These are phyloP conservation scores for Eptesicus fuscus DNA, from an alignment of 2,113 vertebrate genomes.

Conservation along the genomic window DNA sequence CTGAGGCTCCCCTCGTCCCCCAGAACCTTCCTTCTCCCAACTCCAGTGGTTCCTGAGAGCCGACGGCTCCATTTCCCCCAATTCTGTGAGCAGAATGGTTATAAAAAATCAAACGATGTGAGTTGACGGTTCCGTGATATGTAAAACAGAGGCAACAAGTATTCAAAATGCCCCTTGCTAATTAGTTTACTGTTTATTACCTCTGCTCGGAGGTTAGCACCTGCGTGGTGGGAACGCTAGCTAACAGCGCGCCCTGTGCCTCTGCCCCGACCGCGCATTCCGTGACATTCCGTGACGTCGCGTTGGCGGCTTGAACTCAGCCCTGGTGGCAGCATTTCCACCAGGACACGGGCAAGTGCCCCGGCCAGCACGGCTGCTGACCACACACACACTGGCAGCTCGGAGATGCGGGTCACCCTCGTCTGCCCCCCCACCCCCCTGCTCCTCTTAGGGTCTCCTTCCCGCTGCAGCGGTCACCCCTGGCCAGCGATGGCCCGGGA, in stretches of 20 bases:
- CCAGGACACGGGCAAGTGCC: background rate
- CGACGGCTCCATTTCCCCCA: background rate
- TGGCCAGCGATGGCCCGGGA: background rate
- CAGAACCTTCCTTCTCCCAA: background rate
- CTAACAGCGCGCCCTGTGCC: accelerated
- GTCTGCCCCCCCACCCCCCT: too few relatives aligned
- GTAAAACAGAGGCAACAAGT: background rate
- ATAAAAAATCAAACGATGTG: background rate
- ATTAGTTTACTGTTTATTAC: too few relatives aligned
- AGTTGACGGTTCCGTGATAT: background rate
- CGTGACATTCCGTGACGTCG: accelerated
- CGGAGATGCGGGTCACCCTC: background rate
- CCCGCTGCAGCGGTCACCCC: background rate
- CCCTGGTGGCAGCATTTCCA: accelerated
- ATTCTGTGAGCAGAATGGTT: background rate
- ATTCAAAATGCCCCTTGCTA: background rate
- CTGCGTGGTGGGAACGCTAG: background rate
- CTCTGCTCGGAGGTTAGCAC: background rate
- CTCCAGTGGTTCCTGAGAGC: background rate
- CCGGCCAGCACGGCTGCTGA: background rate
- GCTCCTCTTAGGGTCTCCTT: background rate
- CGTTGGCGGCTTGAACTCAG: accelerated
- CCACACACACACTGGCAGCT: accelerated
- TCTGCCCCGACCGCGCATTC: accelerated
- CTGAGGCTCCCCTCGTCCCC: background rate